phyloP scores from a whole-genome alignment of 2,888 invertebrate species.

The Tubulanus polymorphus region DNA sequence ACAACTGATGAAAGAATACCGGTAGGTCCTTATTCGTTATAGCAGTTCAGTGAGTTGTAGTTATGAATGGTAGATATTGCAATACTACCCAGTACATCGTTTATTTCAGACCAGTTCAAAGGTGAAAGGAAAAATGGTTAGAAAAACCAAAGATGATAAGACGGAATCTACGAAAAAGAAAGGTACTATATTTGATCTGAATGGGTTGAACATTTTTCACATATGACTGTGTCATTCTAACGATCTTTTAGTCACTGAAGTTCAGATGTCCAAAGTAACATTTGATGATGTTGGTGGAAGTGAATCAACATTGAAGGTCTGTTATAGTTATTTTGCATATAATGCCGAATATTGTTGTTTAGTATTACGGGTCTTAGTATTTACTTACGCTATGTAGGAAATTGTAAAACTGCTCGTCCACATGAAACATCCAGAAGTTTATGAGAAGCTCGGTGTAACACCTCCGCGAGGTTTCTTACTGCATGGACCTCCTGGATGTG shows the following conservation, averaged over 20 bases:
- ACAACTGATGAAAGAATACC: too few relatives aligned
- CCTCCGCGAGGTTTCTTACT: slow-evolving; percentile 87
- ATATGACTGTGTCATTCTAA: too few relatives aligned
- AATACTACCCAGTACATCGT: too few relatives aligned
- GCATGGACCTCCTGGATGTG: slow-evolving; percentile 95
- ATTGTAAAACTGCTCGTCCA: slow-evolving; percentile 76
- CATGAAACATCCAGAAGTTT: slow-evolving; percentile 87
- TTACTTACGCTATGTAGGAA: slow-evolving; percentile 51
- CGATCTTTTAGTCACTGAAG: slow-evolving; percentile 25
- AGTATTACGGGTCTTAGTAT: not conserved
- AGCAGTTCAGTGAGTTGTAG: too few relatives aligned
- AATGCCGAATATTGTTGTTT: not conserved
- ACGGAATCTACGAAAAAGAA: not conserved
- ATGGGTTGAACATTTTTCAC: not conserved
- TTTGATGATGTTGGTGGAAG: slow-evolving; percentile 80
- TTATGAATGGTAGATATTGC: too few relatives aligned
- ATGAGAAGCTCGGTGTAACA: slow-evolving; percentile 74
- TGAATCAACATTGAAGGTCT: slow-evolving; percentile 58
- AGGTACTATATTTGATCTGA: not conserved
- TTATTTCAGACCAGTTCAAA: too few relatives aligned
- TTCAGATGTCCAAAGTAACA: slow-evolving; percentile 50
- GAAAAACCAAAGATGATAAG: not conserved
- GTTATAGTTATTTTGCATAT: not conserved
- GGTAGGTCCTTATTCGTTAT: too few relatives aligned
- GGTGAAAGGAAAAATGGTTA: not conserved